Evolutionary conservation across 2,797 vertebrate species (phyloP).

Genomic region (Melanotaenia parkinsoni): DNA sequence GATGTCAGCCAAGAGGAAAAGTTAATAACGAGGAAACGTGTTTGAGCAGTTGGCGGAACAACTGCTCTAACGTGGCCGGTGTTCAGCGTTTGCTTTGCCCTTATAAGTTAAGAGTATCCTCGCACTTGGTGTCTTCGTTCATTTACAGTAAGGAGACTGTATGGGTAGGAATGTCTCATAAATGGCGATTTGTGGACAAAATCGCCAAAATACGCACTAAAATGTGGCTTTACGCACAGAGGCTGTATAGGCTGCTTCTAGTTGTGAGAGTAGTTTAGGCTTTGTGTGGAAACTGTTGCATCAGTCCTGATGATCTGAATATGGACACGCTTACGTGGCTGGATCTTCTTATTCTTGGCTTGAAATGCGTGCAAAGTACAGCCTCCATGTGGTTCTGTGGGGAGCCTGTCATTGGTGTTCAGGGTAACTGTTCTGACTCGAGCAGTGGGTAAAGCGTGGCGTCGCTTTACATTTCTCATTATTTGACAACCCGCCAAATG

Average conservation of each 20-base stretch:
- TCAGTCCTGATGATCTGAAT: constrained; percentile 59
- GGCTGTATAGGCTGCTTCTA: not conserved
- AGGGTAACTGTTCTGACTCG: not conserved
- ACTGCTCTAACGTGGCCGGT: not conserved
- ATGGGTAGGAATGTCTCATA: not conserved
- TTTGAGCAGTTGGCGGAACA: not conserved
- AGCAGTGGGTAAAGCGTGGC: too few species aligned
- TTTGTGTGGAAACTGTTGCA: constrained; percentile 67
- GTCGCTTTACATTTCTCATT: not conserved
- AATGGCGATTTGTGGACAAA: not conserved
- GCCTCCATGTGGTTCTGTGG: constrained; percentile 10
- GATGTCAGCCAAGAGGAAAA: not conserved
- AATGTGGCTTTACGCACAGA: constrained; percentile 40
- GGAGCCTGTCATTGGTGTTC: not conserved
- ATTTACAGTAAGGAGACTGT: not conserved
- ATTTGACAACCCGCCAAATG: not conserved
- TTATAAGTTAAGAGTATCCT: not conserved
- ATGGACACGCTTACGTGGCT: constrained; percentile 76
- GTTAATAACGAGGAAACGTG: not conserved
- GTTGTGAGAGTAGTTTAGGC: not conserved
- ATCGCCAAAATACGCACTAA: constrained; percentile 2
- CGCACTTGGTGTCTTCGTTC: not conserved
- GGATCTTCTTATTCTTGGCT: constrained; percentile 34
- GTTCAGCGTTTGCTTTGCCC: not conserved
- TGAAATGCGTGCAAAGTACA: constrained; percentile 34